These are phyloP conservation scores for Spicauda simplicius DNA, from an alignment of 2,888 invertebrate species.

Conservation along the genomic window DNA sequence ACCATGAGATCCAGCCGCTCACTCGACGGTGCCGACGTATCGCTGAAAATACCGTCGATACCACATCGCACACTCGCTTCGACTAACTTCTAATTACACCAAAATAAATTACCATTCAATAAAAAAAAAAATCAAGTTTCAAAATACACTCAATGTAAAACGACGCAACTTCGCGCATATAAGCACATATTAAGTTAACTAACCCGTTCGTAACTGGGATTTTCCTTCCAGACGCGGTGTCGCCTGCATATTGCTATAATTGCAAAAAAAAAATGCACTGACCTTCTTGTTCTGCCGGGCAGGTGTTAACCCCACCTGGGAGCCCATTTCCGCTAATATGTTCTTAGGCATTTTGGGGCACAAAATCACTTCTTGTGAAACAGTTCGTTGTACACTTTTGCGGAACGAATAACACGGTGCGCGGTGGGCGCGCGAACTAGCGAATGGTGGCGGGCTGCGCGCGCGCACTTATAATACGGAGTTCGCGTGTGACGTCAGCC, in stretches of 20 bases:
- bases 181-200: conserved; percentile 32
- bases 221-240: conserved; percentile 34
- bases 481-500: conserved; percentile 57
- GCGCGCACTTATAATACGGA: conserved; percentile 61
- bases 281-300: conserved; percentile 73
- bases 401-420: conserved; percentile 61
- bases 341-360: conserved; percentile 77
- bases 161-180: conserved; percentile 1
- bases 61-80: conserved; percentile 32
- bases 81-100: not conserved
- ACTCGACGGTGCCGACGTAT: conserved; percentile 55
- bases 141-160: not conserved
- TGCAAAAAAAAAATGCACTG: conserved; percentile 41
- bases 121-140: not conserved
- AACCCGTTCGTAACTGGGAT: conserved; percentile 26
- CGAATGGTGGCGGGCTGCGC: conserved; percentile 64
- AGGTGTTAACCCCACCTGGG: conserved; percentile 78
- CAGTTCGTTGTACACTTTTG: conserved; percentile 52
- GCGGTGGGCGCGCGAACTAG: conserved; percentile 63
- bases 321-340: conserved; percentile 79
- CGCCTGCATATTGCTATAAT: conserved; percentile 16
- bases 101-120: conserved; percentile 24
- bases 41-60: conserved; percentile 56
- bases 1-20: conserved; percentile 70
- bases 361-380: conserved; percentile 46